Evolutionary conservation across 2,113 vertebrate species (phyloP).

Genomic region (Collichthys lucidus): DNA sequence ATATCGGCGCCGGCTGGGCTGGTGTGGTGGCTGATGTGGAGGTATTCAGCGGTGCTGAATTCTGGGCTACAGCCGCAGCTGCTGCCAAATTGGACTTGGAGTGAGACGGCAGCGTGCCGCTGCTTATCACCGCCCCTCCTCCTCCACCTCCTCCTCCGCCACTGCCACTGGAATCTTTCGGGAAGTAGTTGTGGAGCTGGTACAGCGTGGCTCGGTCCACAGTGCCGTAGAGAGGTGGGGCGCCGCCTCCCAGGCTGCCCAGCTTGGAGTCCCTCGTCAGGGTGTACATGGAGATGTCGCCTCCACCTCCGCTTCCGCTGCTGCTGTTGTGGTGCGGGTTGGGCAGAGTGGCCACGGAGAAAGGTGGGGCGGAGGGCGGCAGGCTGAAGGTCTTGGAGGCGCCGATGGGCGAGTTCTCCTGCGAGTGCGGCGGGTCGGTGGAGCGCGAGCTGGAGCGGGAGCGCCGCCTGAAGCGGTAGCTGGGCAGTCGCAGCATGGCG

Average conservation of each 20-base stretch:
- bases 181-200: conserved; percentile 93
- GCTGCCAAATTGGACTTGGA: conserved; percentile 85
- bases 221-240: conserved; percentile 84
- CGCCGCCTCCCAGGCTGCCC: conserved; percentile 82
- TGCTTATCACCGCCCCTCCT: conserved; percentile 69
- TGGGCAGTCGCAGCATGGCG: conserved; percentile 90
- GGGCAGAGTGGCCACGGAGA: conserved; percentile 86
- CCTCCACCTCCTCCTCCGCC: conserved; percentile 58
- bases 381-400: conserved; percentile 84
- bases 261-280: conserved; percentile 88
- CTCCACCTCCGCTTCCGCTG: conserved; percentile 72
- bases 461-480: conserved; percentile 92
- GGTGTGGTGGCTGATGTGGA: conserved; percentile 80
- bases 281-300: conserved; percentile 96
- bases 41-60: conserved; percentile 82
- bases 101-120: conserved; percentile 83
- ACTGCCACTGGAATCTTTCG: conserved; percentile 84
- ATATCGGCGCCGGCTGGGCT: conserved; percentile 74
- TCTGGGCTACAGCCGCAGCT: conserved; percentile 73
- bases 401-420: conserved; percentile 81
- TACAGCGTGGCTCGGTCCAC: conserved; percentile 89
- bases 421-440: conserved; percentile 88
- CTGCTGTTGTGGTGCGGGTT: conserved; percentile 83
- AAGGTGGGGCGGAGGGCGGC: conserved; percentile 81
- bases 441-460: conserved; percentile 90